These are phyloP conservation scores for Oscheius sp. DNA, from an alignment of 2,888 invertebrate genomes.

Conservation along the genomic window DNA sequence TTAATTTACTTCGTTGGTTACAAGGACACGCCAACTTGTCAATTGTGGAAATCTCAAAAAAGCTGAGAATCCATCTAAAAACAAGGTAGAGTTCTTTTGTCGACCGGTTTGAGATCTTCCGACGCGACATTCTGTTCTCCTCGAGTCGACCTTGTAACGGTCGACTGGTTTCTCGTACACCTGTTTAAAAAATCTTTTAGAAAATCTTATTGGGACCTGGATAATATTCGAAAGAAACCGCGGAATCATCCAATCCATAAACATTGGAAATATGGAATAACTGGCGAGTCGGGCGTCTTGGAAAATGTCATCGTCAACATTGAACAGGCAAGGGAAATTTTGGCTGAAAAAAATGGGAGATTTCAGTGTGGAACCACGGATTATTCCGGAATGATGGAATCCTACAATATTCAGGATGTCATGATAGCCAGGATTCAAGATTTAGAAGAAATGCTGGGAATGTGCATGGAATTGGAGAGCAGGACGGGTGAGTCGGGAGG, in stretches of 20 bases:
- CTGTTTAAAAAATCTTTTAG: constrained; percentile 39
- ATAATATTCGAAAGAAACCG: constrained; percentile 55
- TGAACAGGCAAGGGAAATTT: constrained; percentile 61
- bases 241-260: constrained; percentile 66
- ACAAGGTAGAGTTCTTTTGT: too few species aligned
- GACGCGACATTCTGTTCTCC: background rate
- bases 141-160: constrained; percentile 18
- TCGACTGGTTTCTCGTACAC: background rate
- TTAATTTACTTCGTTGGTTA: constrained; percentile 69
- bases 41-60: constrained; percentile 64
- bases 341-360: background rate
- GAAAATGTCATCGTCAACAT: constrained; percentile 68
- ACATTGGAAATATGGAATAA: constrained; percentile 65
- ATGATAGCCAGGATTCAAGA: constrained; percentile 65
- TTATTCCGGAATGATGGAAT: constrained; percentile 66
- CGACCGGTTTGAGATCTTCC: too few species aligned
- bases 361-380: constrained; percentile 63
- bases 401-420: constrained; percentile 61
- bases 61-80: constrained; percentile 65
- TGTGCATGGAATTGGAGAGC: constrained; percentile 64
- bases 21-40: constrained; percentile 63
- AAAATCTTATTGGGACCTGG: constrained; percentile 62
- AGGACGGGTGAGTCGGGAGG: constrained; percentile 54
- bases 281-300: constrained; percentile 53
- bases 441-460: constrained; percentile 65